Evolutionary conservation across 2,113 vertebrate species (phyloP), one percentile per base, ranked within the genome.

Genomic region (Heteronetta atricapilla): DNA sequence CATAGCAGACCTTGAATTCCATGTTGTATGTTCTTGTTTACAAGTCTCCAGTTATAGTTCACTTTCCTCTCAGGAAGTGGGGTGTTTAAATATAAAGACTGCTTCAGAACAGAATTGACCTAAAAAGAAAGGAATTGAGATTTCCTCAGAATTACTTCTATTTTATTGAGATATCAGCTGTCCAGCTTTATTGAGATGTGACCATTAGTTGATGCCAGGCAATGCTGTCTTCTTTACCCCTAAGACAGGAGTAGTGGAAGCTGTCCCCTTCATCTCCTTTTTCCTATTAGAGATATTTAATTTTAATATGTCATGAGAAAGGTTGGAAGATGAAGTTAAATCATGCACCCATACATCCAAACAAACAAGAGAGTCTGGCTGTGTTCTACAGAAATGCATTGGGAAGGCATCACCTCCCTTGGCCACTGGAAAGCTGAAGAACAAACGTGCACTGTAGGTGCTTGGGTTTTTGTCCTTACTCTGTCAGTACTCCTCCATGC

Each of bases 391-490:
- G 25, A 67, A 60, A 9, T 60, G 8, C 20, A 11, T 2, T 85
- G 34, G 29, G 14, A 72, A 79, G 56, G 20, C 10, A 70, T 33
- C 5, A 11, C 23, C 20, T 48, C 0, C 20, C 0, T 1, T 44
- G 23, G 22, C 42, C 10, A 1, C 34, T 26, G 14, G 13, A 33
- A 66, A 80, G 19, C 11, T 53, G 20, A 6, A 1, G 5, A 46
- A 33, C 44, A 85, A 11, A 6, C 3, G 5, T 8, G 4, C 4
- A 33, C 4, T 1, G 0, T 42, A 28, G 34, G 4, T 50, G 52
- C 34, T 19, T 87, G 48, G 4, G 29, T 75, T 78, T n/a, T 62
- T 68, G 13, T 11, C 34, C 26, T 72, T 46, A 10, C 6, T 64
- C 14, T 3, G 3, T 46, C 48, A 53, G 17, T 10, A 44, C 2